phyloP scores from a whole-genome alignment of 92 coral and sea anemone genomes.

The Umimayanthus chanpuru region DNA sequence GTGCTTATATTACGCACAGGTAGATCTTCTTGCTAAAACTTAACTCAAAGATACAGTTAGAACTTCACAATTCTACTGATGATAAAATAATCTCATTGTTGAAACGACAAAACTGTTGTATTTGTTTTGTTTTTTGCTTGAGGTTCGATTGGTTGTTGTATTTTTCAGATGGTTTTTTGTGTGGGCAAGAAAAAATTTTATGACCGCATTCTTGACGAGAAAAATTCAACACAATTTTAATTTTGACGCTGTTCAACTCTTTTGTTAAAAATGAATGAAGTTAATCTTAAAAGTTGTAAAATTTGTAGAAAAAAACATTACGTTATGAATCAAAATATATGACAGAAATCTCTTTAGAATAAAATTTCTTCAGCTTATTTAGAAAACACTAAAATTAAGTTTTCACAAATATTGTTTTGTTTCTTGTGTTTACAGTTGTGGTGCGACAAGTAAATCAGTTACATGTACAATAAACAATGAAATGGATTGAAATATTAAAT shows the following conservation, averaged over 20 bases:
- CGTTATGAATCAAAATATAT: neutral
- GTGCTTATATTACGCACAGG: neutral
- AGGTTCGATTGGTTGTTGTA: neutral
- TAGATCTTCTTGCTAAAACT: neutral
- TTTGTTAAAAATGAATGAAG: neutral
- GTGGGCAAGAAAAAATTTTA: neutral
- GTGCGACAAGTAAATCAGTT: neutral
- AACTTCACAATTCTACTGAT: neutral
- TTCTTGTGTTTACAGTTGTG: conserved; percentile 4
- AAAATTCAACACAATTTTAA: neutral
- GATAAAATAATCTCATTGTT: neutral
- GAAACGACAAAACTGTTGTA: neutral
- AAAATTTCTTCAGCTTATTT: too few species aligned
- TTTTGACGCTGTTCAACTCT: neutral
- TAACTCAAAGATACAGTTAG: neutral
- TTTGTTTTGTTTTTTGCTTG: neutral
- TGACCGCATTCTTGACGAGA: neutral
- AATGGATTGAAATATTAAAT: neutral
- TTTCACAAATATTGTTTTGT: neutral
- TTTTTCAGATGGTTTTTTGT: neutral
- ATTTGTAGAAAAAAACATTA: neutral
- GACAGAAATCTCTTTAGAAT: neutral
- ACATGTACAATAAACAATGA: neutral
- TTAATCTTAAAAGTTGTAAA: neutral
- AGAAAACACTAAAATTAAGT: too few species aligned